Base-by-base conservation (phyloP, 2,797 vertebrate species). In the Cryptoprocta ferox region DNA sequence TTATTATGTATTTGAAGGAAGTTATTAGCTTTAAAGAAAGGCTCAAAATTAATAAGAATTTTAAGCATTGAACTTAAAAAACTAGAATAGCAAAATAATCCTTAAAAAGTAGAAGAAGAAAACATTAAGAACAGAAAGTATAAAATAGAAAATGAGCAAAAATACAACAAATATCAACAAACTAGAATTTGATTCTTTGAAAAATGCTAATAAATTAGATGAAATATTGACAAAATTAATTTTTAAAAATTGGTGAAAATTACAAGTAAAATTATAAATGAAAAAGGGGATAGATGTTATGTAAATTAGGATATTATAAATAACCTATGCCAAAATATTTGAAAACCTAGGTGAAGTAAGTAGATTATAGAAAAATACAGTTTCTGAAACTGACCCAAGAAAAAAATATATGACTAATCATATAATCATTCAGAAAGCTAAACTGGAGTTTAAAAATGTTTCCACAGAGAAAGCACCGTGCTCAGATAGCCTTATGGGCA, bases 311-410 rank as follows among this genome's bases (percentile, higher is more conserved):
- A 28, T 59, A 81, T 81, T 92, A 84, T 91, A 84, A 88, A 28
- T 84, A 95, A 85, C 1, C 24, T 68, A 37, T 70, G 28, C 3
- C 32, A 88, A 80, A 88, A 91, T 91, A 45, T 66, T 83, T 96
- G 42, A 65, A 94, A 96, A 42, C 32, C 15, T 83, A 26, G 5
- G 16, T 81, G 24, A 94, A 86, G 26, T 42, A 92, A 65, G 96
- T 85, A 71, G 92, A 85, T 93, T 63, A 30, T 82, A 87, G 92
- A 75, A 94, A 97, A 96, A 83, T n/a, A 10, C 14, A 92, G 13
- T 45, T 91, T 95, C 12, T 90, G n/a, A 96, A 95, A 84, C 53
- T 71, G 53, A 92, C 35, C 14, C 16, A 53, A 66, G 73, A 9
- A 96, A 94, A 35, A 84, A 84, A 71, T 79, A 83, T 80, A 16